Conservation (phyloP, 2,888 invertebrate species). For the Phengaris alcon region DNA sequence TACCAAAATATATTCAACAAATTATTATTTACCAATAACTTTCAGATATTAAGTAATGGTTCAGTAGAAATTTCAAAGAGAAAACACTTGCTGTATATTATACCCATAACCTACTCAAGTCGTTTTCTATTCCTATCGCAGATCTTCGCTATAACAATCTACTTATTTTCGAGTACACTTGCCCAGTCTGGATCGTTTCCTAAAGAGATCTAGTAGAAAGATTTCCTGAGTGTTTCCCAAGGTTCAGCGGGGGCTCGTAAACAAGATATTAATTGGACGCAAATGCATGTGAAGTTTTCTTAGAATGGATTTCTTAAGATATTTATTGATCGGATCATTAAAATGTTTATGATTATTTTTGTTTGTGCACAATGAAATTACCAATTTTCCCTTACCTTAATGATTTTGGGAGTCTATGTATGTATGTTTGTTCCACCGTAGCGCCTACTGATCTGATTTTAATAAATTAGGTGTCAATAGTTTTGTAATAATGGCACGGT, state of each 20-base stretch:
- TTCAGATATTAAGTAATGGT: background rate
- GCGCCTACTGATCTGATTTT: no score
- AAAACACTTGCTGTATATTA: background rate
- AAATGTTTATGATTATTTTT: background rate
- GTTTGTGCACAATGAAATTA: background rate
- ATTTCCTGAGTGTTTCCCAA: background rate
- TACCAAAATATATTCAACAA: no score
- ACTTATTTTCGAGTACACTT: background rate
- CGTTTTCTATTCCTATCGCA: conserved; percentile 5
- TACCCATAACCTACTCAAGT: background rate
- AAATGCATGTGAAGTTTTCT: conserved; percentile 1
- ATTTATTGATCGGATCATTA: background rate
- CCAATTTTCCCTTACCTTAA: no score
- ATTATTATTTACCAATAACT: background rate
- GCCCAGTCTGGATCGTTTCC: background rate
- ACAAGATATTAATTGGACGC: background rate
- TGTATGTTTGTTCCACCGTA: no score
- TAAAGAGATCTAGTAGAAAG: conserved; percentile 11
- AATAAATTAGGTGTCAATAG: no score
- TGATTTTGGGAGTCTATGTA: no score
- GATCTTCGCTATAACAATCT: conserved; percentile 3
- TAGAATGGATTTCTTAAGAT: background rate
- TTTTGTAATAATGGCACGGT: no score
- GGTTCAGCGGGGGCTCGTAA: background rate
- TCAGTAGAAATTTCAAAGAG: background rate